Conservation (phyloP, 2,113 vertebrate genomes). For the Nibea coibor region DNA sequence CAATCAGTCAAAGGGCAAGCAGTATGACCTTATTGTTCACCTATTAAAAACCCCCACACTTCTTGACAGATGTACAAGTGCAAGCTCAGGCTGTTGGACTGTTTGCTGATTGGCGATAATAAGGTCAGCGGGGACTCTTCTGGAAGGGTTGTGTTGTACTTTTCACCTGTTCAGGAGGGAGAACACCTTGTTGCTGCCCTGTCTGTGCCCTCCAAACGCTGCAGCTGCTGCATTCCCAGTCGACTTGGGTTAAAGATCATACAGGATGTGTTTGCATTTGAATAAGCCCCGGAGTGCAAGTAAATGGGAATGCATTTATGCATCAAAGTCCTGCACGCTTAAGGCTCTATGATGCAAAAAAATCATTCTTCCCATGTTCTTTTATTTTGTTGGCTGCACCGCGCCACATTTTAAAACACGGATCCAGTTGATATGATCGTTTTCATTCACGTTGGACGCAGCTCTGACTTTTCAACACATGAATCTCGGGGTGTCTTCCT, state of each 20-base stretch:
- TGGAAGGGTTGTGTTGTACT: constrained; percentile 5
- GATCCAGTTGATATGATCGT: not conserved
- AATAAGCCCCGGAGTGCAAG: not conserved
- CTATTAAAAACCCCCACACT: constrained; percentile 39
- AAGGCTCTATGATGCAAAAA: not conserved
- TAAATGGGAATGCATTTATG: not conserved
- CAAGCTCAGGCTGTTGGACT: constrained; percentile 17
- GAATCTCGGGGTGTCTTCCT: constrained; percentile 23
- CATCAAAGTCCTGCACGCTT: not conserved
- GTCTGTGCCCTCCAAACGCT: constrained; percentile 13
- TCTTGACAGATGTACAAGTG: constrained; percentile 54
- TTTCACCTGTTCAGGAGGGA: constrained; percentile 23
- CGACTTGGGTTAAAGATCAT: not conserved
- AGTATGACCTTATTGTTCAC: constrained; percentile 42
- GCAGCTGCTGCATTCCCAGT: not conserved
- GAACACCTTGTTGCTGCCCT: constrained; percentile 18
- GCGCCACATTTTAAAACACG: not conserved
- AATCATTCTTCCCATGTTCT: not conserved
- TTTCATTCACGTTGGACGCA: not conserved
- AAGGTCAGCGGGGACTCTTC: constrained; percentile 45
- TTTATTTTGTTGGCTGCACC: not conserved
- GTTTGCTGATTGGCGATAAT: constrained; percentile 37
- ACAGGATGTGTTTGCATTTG: constrained; percentile 5
- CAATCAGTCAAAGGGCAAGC: constrained; percentile 36
- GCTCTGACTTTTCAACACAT: constrained; percentile 14